phyloP scores from a whole-genome alignment of 1,140 invertebrate genomes.

The Dysdera silvatica region DNA sequence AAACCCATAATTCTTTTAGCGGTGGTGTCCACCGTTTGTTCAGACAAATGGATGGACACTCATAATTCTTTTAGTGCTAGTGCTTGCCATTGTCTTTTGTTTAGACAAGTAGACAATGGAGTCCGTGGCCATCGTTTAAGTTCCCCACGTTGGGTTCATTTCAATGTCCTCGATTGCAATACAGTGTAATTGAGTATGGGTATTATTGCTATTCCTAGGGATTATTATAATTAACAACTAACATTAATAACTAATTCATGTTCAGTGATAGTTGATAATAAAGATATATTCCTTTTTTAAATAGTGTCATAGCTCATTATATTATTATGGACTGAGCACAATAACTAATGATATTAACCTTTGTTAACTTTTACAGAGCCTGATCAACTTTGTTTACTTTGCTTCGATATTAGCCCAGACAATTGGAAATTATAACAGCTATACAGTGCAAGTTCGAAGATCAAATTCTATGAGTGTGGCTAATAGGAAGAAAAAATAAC shows the following conservation, averaged over 20 bases:
- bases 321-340: not conserved
- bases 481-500: too few species aligned
- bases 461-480: constrained; percentile 4
- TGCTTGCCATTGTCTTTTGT: too few species aligned
- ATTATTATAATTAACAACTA: not conserved
- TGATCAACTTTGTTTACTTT: constrained; percentile 29
- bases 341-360: constrained; percentile 1
- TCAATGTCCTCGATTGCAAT: not conserved
- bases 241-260: not conserved
- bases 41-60: too few species aligned
- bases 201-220: not conserved
- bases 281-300: not conserved
- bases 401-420: constrained; percentile 27
- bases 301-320: not conserved
- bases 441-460: constrained; percentile 24
- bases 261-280: not conserved
- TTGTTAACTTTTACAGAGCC: constrained; percentile 16
- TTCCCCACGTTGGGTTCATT: too few species aligned
- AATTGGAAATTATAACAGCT: constrained; percentile 28
- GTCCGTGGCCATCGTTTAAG: too few species aligned
- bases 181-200: not conserved
- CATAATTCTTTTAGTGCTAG: too few species aligned
- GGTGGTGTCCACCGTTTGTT: too few species aligned
- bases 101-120: too few species aligned
- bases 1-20: too few species aligned